Evolutionary conservation across 2,113 vertebrate genomes (phyloP).

Genomic region (Oncorhynchus tshawytscha): DNA sequence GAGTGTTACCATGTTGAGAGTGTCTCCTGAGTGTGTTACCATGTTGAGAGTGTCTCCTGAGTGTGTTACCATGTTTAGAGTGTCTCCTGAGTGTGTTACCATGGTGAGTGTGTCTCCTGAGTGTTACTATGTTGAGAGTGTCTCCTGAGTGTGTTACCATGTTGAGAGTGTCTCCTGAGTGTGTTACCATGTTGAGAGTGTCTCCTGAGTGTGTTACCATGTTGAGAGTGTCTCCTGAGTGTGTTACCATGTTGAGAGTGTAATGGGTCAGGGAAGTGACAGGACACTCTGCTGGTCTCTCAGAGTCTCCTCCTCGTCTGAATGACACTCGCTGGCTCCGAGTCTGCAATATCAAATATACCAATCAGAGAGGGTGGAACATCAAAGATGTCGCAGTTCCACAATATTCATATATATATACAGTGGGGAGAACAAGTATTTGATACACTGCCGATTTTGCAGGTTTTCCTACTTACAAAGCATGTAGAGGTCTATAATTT

Average conservation of each 20-base stretch:
- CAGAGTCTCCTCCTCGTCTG: conserved; percentile 66
- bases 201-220: too few relatives aligned
- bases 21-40: background rate
- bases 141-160: background rate
- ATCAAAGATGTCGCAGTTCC: background rate
- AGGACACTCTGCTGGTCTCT: conserved; percentile 74
- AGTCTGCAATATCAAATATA: conserved; percentile 54
- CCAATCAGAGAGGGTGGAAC: conserved; percentile 17
- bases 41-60: too few relatives aligned
- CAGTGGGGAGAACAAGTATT: too few relatives aligned
- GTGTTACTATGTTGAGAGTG: too few relatives aligned
- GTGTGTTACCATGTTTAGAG: too few relatives aligned
- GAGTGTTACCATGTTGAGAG: too few relatives aligned
- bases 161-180: background rate
- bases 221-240: too few relatives aligned
- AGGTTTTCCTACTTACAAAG: too few relatives aligned
- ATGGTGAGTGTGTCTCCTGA: too few relatives aligned
- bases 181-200: background rate
- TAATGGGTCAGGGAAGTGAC: conserved; percentile 63
- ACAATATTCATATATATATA: conserved; percentile 2
- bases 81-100: background rate
- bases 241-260: background rate
- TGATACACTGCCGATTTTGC: too few relatives aligned
- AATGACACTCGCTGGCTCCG: conserved; percentile 58
- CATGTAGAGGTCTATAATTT: too few relatives aligned